Evolutionary conservation across 2,113 vertebrate genomes (phyloP), one percentile per base, ranked within the genome.

Genomic region (Megaptera novaeangliae): DNA sequence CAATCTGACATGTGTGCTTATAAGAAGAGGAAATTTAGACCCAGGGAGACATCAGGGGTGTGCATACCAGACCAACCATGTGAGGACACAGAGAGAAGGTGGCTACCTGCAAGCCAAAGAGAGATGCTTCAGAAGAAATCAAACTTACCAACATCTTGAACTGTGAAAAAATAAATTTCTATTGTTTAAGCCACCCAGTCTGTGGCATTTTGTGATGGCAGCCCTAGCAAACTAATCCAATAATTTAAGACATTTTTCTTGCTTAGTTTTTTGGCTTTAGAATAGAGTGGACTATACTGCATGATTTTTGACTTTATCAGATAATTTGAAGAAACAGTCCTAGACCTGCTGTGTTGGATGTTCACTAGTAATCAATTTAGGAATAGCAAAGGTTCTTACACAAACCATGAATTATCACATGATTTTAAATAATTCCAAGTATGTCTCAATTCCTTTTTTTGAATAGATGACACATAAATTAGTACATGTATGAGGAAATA

Each of bases 381-480:
- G 52, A 41, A 23, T 61, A 68, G 52, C 63, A 80, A 66, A 94
- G 17, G 5, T 75, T 77, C 21, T 78, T 86, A 7, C 69, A 27
- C 18, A 81, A 84, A 85, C 36, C 6, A 20, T 77, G 74, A 68
- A 25, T 95, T 96, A 39, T 10, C 44, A 68, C 46, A 34, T 61
- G n/a, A 46, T 83, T 84, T 92, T 90, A 90, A 78, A 46, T 91
- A 97, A 93, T 96, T 94, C 36, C 1, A 61, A 55, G 8, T 71
- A 23, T 81, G 39, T 2, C 9, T 87, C 55, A 71, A 69, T 94
- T 93, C 9, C 59, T 57, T 36, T 52, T 89, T 90, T 59, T 77
- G 1, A 96, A 44, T 94, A 90, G 44, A 41, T 27, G 72, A 63
- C 34, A 80, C 27, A 36, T 59, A 69, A 95, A 92, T 92, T 85